Evolutionary conservation across 2,888 invertebrate species (phyloP).

Genomic region (Tanytarsus gracilentus): DNA sequence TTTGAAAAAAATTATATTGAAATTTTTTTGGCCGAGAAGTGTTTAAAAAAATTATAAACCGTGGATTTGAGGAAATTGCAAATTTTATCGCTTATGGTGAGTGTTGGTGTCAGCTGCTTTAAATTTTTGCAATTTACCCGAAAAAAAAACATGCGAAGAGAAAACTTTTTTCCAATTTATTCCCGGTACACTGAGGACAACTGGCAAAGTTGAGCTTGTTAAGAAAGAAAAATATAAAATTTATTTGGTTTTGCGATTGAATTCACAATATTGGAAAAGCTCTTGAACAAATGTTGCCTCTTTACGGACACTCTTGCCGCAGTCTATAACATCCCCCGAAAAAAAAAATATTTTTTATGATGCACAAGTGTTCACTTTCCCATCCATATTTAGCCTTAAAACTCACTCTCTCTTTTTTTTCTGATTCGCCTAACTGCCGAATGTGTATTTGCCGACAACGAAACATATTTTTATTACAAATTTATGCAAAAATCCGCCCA

Average conservation of each 20-base stretch:
- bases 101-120: slow-evolving; percentile 8
- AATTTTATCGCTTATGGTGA: slow-evolving; percentile 24
- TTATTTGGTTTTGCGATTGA: slow-evolving; percentile 16
- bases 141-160: neutral
- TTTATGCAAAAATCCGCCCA: slow-evolving; percentile 23
- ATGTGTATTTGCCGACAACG: neutral
- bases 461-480: slow-evolving; percentile 23
- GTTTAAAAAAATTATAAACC: slow-evolving; percentile 19
- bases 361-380: slow-evolving; percentile 26
- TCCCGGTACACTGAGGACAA: neutral
- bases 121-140: neutral
- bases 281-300: slow-evolving; percentile 13
- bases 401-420: neutral
- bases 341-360: slow-evolving; percentile 21
- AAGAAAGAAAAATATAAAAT: slow-evolving; percentile 2
- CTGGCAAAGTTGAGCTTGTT: neutral
- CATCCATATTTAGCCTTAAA: slow-evolving; percentile 18
- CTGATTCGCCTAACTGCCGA: neutral
- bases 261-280: slow-evolving; percentile 7
- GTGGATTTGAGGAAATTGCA: slow-evolving; percentile 27
- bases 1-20: neutral
- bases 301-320: slow-evolving; percentile 4
- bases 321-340: neutral
- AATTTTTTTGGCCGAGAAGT: neutral
- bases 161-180: slow-evolving; percentile 7